Evolutionary conservation across 1,140 invertebrate species (phyloP), one percentile per base, ranked within the genome.

Genomic region (Ylistrum balloti): DNA sequence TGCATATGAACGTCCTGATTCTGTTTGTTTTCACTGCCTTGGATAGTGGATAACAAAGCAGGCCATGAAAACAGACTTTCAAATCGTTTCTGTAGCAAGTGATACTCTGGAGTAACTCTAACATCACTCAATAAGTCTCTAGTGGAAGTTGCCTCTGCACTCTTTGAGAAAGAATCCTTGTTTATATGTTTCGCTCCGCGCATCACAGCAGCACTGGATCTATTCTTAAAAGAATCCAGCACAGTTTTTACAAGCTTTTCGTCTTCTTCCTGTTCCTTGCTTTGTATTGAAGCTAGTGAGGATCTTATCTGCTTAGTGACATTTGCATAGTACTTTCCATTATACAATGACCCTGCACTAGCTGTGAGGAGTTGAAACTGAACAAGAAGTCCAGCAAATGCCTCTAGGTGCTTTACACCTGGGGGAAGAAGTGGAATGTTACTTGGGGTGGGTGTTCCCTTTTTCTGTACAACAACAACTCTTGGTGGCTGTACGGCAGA

Each of bases 41-140:
- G 9, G 22, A 93, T 89, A 22, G 93, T 91, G 33, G 94, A 91
- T 35, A 94, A 45, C 17, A 94, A 85, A 33, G 93, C 94, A 28
- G 94, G 94, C 94, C 94, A 94, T 28, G 89, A 48, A 91, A 94
- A 94, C 22, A 93, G 32, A 10, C 93, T 88, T 33, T 92, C 89
- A 88, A 94, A 94, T 56, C 94, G 87, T 22, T 92, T 91, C 91
- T 93, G 91, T 10, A 94, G 86, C 85, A 91, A 33, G 32, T 93
- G 32, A 86, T 92, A 94, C 0, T 91, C 92, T n/a, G 88, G 48
- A 3, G 91, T 92, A 45, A 90, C 35, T 33, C 92, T 87, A 0
- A 93, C 33, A 28, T 87, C 85, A 22, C 85, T 88, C 33, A 94
- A 33, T 22, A 88, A 38, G 86, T 91, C 87, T 32, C 85, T 34